A percentile compares a stretch with the other conserved stretches of the same genome.
Conservation (phyloP, 2,113 vertebrate genomes). For the Furnarius figulus region DNA sequence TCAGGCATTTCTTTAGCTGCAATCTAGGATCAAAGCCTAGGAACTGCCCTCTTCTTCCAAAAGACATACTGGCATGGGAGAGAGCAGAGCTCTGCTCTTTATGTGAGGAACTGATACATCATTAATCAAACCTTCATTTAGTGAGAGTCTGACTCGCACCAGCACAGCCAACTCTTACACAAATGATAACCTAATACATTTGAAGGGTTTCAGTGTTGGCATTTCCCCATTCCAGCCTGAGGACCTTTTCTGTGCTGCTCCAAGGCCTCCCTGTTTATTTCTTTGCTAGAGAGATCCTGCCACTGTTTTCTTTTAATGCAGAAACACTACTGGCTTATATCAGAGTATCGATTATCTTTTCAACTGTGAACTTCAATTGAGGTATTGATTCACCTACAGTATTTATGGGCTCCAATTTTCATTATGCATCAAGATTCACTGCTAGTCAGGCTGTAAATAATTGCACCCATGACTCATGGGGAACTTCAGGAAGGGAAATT, state of each 20-base stretch:
- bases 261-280: background rate
- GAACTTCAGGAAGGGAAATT: background rate
- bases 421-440: conserved; percentile 10
- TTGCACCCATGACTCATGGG: background rate
- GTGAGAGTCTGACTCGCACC: background rate
- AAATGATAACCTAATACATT: background rate
- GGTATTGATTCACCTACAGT: conserved; percentile 5
- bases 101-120: background rate
- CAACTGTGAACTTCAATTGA: background rate
- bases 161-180: background rate
- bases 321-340: background rate
- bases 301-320: background rate
- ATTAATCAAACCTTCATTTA: background rate
- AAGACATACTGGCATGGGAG: background rate
- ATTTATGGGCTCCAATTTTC: background rate
- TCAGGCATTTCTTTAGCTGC: background rate
- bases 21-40: background rate
- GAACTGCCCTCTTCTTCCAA: background rate
- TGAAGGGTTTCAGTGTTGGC: background rate
- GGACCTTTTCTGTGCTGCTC: background rate
- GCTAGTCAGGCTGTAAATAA: conserved; percentile 2
- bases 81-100: background rate
- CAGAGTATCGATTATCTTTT: background rate
- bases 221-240: background rate
- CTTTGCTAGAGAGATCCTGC: background rate